Base-by-base conservation (phyloP, 1,140 invertebrate species). In the Lutraria rhynchaena region DNA sequence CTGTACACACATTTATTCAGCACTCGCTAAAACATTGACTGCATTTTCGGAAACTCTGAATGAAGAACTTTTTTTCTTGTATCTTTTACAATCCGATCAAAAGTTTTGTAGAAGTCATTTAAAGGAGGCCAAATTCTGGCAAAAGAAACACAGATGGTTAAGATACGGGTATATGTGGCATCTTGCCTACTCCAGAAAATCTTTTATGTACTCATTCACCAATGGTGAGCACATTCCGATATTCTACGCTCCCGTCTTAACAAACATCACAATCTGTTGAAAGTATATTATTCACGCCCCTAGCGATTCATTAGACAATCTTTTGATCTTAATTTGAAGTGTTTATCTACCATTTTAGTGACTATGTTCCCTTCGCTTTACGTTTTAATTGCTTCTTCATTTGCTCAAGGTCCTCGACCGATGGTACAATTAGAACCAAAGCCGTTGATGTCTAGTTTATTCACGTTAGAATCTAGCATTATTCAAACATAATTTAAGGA, bases 291-390 rank as follows among this genome's bases (percentile, higher is more conserved):
- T 63, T 67, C 37, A 77, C 75, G 75, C 75, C 75, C 49, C 53
- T 22, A 29, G 60, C 58, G 27, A 67, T 63, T 67, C 55, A 77
- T 77, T 77, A 77, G 63, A 49, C 58, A 77, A 77, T 77, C 75
- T 77, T 77, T 77, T 77, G 75, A 77, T 77, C 75, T 77, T 51
- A 77, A 65, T 77, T 65, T 77, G 58, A 49, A 77, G 75, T 77
- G 75, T 77, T 77, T 77, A 77, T 77, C 75, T 44, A 37, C 55
- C 58, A 55, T 77, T 77, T 77, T 46, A 9, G 44, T 44, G 22
- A 31, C 58, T 49, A 77, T 22, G 33, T 65, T 58, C 60, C 35
- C 24, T 24, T 33, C 57, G 44, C 31, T 49, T 67, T 63, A 55
- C 17, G 7, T 37, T 51, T 60, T 77, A 77, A 77, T 77, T 77